A percentile compares a stretch with the other conserved stretches of the same genome.
Evolutionary conservation across 2,888 invertebrate species (phyloP).

Genomic region (Melanargia galathea): DNA sequence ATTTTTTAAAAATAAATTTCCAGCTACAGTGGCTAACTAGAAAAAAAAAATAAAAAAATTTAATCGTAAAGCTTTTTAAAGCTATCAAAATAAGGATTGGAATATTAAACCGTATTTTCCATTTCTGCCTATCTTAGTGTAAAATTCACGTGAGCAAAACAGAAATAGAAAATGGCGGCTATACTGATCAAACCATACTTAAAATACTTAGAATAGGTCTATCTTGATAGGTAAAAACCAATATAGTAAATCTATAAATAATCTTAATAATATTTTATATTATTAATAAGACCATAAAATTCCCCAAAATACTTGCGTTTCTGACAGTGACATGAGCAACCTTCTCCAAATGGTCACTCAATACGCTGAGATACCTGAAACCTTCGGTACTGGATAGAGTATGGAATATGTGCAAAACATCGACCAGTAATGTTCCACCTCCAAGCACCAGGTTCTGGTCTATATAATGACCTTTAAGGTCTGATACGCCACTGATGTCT

Average conservation of each 20-base stretch:
- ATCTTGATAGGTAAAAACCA: too few species aligned
- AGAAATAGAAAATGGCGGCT: neutral
- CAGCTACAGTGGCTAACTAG: constrained; percentile 19
- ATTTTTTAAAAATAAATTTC: constrained; percentile 86
- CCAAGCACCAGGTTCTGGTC: constrained; percentile 76
- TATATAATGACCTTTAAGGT: constrained; percentile 71
- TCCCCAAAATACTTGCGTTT: constrained; percentile 81
- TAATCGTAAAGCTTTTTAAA: too few species aligned
- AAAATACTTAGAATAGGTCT: too few species aligned
- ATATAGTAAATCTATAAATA: too few species aligned
- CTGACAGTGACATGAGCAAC: constrained; percentile 87
- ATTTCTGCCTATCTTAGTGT: neutral
- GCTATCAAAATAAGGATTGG: too few species aligned
- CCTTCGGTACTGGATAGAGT: constrained; percentile 52
- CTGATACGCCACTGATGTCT: constrained; percentile 82
- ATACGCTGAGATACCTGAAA: constrained; percentile 81
- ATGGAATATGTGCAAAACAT: constrained; percentile 72
- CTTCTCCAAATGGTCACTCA: constrained; percentile 84
- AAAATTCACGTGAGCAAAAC: neutral
- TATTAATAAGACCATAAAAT: too few species aligned
- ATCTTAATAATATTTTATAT: neutral
- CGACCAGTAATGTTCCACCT: constrained; percentile 78
- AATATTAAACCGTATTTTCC: neutral
- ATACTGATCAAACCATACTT: too few species aligned
- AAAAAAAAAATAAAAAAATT: neutral